Evolutionary conservation across 2,113 vertebrate genomes (phyloP).

Genomic region (Pseudopodoces humilis): DNA sequence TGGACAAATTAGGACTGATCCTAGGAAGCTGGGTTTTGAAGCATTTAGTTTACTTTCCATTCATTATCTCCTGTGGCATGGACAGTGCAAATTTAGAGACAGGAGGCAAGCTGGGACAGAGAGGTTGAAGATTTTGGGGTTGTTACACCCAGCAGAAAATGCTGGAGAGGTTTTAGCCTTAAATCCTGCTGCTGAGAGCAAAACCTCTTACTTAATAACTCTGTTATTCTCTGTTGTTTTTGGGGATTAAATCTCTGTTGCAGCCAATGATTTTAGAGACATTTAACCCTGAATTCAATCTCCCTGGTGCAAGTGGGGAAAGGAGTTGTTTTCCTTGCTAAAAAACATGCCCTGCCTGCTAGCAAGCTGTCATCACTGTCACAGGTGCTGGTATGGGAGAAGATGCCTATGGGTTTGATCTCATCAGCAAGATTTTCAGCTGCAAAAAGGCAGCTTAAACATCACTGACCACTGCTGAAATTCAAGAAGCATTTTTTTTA

Average conservation of each 20-base stretch:
- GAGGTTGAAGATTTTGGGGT: rapidly evolving
- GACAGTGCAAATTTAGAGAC: not conserved
- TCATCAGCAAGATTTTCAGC: not conserved
- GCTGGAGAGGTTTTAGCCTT: not conserved
- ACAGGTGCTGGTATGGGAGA: not conserved
- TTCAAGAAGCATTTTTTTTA: not conserved
- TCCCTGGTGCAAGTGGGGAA: not conserved
- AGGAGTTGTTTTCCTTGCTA: not conserved
- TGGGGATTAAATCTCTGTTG: not conserved
- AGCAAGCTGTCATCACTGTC: rapidly evolving
- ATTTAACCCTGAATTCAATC: not conserved
- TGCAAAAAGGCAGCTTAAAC: not conserved
- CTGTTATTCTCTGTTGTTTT: not conserved
- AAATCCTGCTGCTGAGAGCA: not conserved
- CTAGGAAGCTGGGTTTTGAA: not conserved
- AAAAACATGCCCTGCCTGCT: not conserved
- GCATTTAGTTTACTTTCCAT: not conserved
- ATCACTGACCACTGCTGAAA: not conserved
- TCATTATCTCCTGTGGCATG: not conserved
- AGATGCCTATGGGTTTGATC: not conserved
- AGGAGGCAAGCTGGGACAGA: not conserved
- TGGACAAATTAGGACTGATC: not conserved
- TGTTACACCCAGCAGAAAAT: not conserved
- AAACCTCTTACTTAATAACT: not conserved
- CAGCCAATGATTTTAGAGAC: not conserved